phyloP scores from a whole-genome alignment of 2,888 invertebrate genomes.

The Zygothrica quintamaculata region DNA sequence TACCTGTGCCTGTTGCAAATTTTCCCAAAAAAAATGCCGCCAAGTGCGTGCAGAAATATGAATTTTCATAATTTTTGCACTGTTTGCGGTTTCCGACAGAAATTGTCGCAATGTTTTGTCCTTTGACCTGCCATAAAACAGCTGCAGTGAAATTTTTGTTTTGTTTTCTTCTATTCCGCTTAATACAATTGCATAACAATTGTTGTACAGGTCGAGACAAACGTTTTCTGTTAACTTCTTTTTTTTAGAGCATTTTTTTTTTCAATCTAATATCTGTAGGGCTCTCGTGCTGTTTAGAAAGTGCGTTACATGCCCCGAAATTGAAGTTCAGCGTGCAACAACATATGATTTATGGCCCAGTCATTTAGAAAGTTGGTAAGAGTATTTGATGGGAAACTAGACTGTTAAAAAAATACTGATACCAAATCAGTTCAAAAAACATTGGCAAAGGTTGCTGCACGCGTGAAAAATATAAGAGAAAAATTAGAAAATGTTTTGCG shows the following conservation, averaged over 20 bases:
- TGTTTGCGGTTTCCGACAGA: slow-evolving; percentile 62
- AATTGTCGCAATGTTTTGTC: slow-evolving; percentile 28
- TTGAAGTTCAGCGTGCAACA: slow-evolving; percentile 39
- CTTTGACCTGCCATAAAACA: slow-evolving; percentile 61
- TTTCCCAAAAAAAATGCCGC: slow-evolving; percentile 40
- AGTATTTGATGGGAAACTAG: slow-evolving; percentile 32
- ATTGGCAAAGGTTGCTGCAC: slow-evolving; percentile 16
- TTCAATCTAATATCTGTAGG: slow-evolving; percentile 12
- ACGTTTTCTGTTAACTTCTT: slow-evolving; percentile 41
- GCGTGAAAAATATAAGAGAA: background rate
- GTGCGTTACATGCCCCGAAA: slow-evolving; percentile 70
- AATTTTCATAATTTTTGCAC: slow-evolving; percentile 80
- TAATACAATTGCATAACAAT: slow-evolving; percentile 58
- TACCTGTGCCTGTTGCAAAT: slow-evolving; percentile 57
- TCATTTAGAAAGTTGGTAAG: slow-evolving; percentile 50
- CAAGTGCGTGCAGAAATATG: slow-evolving; percentile 76
- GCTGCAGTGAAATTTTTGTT: slow-evolving; percentile 51
- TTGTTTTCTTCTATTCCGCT: slow-evolving; percentile 29
- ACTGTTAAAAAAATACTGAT: slow-evolving; percentile 15
- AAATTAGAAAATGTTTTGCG: too few species aligned
- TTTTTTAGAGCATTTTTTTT: slow-evolving; percentile 23
- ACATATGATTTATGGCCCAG: slow-evolving; percentile 61
- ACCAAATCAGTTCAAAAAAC: slow-evolving; percentile 20
- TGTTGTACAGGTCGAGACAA: slow-evolving; percentile 31
- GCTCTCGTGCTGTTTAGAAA: slow-evolving; percentile 68